Percentiles rank a stretch among this genome's conserved stretches.
phyloP scores from a whole-genome alignment of 2,888 invertebrate genomes.

The Melanophora roralis region DNA sequence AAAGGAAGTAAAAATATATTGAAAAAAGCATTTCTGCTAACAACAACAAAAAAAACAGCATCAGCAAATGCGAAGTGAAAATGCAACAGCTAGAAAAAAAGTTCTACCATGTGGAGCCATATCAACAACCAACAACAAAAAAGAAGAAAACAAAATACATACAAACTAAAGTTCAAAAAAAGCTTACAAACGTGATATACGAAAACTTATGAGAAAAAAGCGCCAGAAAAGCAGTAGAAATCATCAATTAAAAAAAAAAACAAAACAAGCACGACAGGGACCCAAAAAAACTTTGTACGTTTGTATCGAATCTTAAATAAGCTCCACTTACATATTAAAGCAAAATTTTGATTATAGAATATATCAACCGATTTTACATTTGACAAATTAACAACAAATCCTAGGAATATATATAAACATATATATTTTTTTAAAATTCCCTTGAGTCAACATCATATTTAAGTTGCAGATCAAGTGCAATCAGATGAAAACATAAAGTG shows the following conservation, averaged over 20 bases:
- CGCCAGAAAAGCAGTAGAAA: slow-evolving; percentile 47
- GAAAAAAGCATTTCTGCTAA: neutral
- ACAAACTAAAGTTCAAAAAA: slow-evolving; percentile 64
- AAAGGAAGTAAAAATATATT: neutral
- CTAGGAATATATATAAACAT: too few species aligned
- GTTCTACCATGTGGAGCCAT: slow-evolving; percentile 53
- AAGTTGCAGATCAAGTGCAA: too few species aligned
- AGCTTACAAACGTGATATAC: slow-evolving; percentile 62
- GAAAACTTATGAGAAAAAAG: slow-evolving; percentile 60
- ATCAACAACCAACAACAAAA: slow-evolving; percentile 31
- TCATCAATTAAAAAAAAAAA: slow-evolving; percentile 30
- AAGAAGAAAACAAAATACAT: slow-evolving; percentile 21
- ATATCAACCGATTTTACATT: too few species aligned
- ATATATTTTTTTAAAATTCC: too few species aligned
- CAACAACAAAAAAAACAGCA: neutral
- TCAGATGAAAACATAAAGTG: too few species aligned
- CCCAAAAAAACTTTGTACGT: slow-evolving; percentile 30
- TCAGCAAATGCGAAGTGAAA: slow-evolving; percentile 40
- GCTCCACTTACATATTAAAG: too few species aligned
- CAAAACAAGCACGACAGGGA: slow-evolving; percentile 14
- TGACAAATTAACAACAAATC: too few species aligned
- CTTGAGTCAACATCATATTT: too few species aligned
- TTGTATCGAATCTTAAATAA: too few species aligned
- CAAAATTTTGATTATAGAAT: too few species aligned
- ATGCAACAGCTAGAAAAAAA: slow-evolving; percentile 53